Percentiles rank a stretch among this genome's conserved stretches.
Evolutionary conservation across 2,888 invertebrate genomes (phyloP).

Genomic region (Cremastinae sp.): DNA sequence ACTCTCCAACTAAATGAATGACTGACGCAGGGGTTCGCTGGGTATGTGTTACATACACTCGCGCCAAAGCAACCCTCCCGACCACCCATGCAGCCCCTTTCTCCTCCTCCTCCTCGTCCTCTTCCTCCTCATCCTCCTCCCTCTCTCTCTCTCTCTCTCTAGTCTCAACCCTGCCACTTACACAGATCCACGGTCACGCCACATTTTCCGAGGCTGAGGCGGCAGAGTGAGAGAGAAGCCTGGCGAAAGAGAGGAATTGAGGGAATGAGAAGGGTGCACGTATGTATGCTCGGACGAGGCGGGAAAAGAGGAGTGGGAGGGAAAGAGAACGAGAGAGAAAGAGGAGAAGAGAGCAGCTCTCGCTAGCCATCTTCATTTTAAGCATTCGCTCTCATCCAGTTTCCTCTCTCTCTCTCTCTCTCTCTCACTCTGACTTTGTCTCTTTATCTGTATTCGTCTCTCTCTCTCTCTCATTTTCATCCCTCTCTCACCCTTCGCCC

Average conservation of each 20-base stretch:
- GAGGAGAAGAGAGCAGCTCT: slow-evolving; percentile 81
- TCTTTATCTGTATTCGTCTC: slow-evolving; percentile 46
- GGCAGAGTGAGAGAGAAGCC: slow-evolving; percentile 15
- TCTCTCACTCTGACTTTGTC: slow-evolving; percentile 59
- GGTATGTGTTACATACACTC: slow-evolving; percentile 69
- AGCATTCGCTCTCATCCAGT: slow-evolving; percentile 78
- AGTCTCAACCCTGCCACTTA: slow-evolving; percentile 36
- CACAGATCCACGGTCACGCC: slow-evolving; percentile 57
- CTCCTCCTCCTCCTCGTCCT: slow-evolving; percentile 16
- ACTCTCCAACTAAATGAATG: slow-evolving; percentile 80
- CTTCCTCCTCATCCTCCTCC: slow-evolving; percentile 21
- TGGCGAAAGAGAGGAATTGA: slow-evolving; percentile 16
- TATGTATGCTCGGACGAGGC: slow-evolving; percentile 57
- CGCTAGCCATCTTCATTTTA: slow-evolving; percentile 82
- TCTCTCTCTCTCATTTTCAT: slow-evolving; percentile 39
- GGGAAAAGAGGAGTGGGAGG: slow-evolving; percentile 43
- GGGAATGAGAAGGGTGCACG: slow-evolving; percentile 31
- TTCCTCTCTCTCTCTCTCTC: slow-evolving; percentile 57
- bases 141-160: slow-evolving; percentile 3
- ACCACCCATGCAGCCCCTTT: slow-evolving; percentile 18
- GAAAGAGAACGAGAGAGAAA: slow-evolving; percentile 52
- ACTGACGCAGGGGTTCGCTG: slow-evolving; percentile 77
- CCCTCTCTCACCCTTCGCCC: slow-evolving; percentile 72
- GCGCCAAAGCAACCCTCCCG: slow-evolving; percentile 51
- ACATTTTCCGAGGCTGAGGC: slow-evolving; percentile 33